Evolutionary conservation across 1,140 invertebrate species (phyloP), one percentile per base, ranked within the genome.

Genomic region (Parapsyche elsis): DNA sequence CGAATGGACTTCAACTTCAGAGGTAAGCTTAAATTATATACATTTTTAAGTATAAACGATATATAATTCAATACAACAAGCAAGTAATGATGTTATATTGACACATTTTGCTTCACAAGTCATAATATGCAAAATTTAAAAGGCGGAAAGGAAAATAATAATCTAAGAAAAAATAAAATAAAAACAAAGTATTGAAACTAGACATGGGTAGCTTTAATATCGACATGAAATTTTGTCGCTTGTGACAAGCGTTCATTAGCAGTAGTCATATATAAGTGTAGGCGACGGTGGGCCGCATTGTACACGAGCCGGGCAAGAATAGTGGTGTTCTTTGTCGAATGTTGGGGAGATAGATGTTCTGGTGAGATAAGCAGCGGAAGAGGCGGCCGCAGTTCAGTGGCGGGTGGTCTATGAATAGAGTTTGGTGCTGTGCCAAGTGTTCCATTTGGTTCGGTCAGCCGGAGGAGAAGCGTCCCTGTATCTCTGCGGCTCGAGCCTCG

Each of bases 401-500:
- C 73, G 78, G 70, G 79, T 67, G 77, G 38, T 57, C 82, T 81
- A 83, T 81, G 80, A 83, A 83, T 83, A 83, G 59, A 70, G 64
- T 71, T 71, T 83, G 82, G 82, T 53, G 19, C 10, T 0, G 49
- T 2, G 82, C 82, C 82, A 83, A 81, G 71, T 83, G 82, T 81
- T 83, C 82, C 82, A 83, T 80, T 83, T 81, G 80, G 64, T 67
- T 67, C 64, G 24, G 64, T 16, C 59, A 61, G 21, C 23, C 23
- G 64, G 21, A 67, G 12, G 23, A 21, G 21, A 23, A 67, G 64
- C 21, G 24, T 23, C 64, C 49, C 49, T 12, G 1, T 53, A 1
- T 12, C 49, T 16, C 49, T 12, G 1, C 49, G 16, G 49, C 10
- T 14, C 49, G 49, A 38, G 64, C 21, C 23, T 53, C 49, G 16